A percentile compares a stretch with the other conserved stretches of the same genome.
Conservation (phyloP, 2,113 vertebrate genomes). For the Nothocercus julius region DNA sequence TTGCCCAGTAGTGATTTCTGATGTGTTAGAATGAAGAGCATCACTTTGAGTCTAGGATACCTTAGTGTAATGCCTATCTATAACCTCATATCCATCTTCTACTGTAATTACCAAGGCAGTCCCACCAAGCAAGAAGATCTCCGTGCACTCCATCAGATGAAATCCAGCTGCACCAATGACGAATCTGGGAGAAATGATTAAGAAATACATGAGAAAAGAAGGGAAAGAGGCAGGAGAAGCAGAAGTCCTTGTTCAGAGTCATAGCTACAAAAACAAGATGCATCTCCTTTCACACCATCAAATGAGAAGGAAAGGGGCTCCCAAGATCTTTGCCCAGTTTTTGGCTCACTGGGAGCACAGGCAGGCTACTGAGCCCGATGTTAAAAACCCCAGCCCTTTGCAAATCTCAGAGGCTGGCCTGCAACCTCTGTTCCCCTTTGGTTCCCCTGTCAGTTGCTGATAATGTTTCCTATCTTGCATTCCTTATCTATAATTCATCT, state of each 20-base stretch:
- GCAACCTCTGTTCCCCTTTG: background rate
- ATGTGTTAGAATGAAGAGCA: background rate
- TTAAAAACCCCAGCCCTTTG: background rate
- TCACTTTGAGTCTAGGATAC: background rate
- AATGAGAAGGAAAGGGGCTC: background rate
- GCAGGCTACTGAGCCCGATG: background rate
- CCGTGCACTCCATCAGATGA: background rate
- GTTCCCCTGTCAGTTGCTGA: background rate
- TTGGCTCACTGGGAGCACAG: background rate
- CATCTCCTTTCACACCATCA: background rate
- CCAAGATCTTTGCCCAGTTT: background rate
- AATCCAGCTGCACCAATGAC: background rate
- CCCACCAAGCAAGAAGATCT: background rate
- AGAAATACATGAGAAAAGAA: background rate
- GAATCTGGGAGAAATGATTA: background rate
- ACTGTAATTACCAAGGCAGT: background rate
- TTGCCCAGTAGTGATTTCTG: background rate
- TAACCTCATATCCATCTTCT: background rate
- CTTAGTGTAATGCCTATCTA: background rate
- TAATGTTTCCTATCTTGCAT: background rate
- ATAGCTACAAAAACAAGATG: background rate
- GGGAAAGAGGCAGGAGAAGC: background rate
- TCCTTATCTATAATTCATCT: background rate
- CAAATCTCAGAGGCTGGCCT: background rate
- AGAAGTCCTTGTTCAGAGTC: background rate